Base-by-base conservation (phyloP, 1,140 invertebrate genomes). In the Drosophila sturtevanti region DNA sequence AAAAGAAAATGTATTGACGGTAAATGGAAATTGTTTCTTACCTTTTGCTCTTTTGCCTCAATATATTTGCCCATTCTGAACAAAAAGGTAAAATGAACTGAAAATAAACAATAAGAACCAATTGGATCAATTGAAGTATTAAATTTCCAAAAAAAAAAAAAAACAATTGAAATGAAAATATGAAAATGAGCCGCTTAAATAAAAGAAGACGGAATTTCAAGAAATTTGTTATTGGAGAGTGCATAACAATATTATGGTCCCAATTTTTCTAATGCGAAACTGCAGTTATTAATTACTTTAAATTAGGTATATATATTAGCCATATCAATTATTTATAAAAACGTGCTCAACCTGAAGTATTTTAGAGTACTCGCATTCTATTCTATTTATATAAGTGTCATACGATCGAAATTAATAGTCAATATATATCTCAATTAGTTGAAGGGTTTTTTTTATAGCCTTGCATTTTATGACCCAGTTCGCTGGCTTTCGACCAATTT, bases 381-480 rank as follows among this genome's bases (percentile, higher is more conserved):
- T 24, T 24, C 1, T 24, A 24, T 24, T 2, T 24, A 24, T 31
- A 31, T 31, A 6, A 31, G 3, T 31, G 27, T 6, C 27, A 31
- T 31, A 6, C 6, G 9, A 48, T 48, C 41, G 16, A 48, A 11
- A 10, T 10, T 48, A 48, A 21, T 21, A n/a, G 41, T 14, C 18
- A 5, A 48, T n/a, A n/a, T n/a, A 48, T 48, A 48, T 48, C 41
- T 48, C 41, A 48, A 48, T 48, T 48, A 48, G n/a, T 48, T 9
- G 18, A 48, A 21, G 41, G 41, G 4, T 21, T 48, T 48, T 48
- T 48, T 48, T 48, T 48, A 48, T 48, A 48, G 41, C 16, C 41
- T 48, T 48, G 16, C 41, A 48, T 21, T 48, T 48, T 48, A 48
- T 48, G 41, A 21, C 35, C 14, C 37, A 48, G 37, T 70, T 37